Percentiles rank a stretch among this genome's conserved stretches.
phyloP scores from a whole-genome alignment of 1,140 invertebrate genomes.

The Drosophila oshimai region DNA sequence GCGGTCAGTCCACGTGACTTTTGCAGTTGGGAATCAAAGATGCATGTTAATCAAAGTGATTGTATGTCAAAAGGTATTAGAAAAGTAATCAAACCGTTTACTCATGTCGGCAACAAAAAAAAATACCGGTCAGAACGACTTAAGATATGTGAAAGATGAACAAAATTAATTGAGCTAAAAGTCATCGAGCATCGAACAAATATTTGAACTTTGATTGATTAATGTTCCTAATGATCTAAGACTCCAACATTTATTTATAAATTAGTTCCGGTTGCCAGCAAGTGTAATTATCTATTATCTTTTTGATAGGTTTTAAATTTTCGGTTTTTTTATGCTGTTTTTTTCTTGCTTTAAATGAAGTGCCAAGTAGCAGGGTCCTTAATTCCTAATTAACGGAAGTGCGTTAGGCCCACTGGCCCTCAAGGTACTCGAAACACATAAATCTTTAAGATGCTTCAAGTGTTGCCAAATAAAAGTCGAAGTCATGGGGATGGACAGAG shows the following conservation, averaged over 20 bases:
- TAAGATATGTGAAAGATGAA: not conserved
- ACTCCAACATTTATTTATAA: constrained; percentile 1
- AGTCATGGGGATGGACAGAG: not conserved
- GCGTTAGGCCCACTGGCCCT: not conserved
- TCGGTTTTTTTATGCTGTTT: constrained; percentile 12
- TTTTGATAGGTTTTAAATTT: constrained; percentile 35
- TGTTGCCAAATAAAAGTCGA: constrained; percentile 40
- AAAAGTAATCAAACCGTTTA: constrained; percentile 31
- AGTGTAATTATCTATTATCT: constrained; percentile 10
- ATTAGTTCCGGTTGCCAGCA: constrained; percentile 16
- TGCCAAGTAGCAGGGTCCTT: constrained; percentile 40
- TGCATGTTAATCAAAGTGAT: constrained; percentile 54
- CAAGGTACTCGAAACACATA: constrained; percentile 37
- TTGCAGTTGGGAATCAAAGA: constrained; percentile 5
- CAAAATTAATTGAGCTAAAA: constrained; percentile 4
- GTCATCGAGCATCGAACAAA: not conserved
- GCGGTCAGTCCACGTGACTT: constrained; percentile 32
- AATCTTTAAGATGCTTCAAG: constrained; percentile 70
- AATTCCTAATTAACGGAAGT: constrained; percentile 63
- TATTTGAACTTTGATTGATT: constrained; percentile 30
- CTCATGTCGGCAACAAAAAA: constrained; percentile 26
- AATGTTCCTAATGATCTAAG: not conserved
- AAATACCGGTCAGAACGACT: constrained; percentile 17
- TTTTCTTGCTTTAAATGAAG: constrained; percentile 25
- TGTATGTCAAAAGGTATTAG: constrained; percentile 24